Base-by-base conservation (phyloP, 1,140 invertebrate species). In the Pseudomyrmex pallidus region DNA sequence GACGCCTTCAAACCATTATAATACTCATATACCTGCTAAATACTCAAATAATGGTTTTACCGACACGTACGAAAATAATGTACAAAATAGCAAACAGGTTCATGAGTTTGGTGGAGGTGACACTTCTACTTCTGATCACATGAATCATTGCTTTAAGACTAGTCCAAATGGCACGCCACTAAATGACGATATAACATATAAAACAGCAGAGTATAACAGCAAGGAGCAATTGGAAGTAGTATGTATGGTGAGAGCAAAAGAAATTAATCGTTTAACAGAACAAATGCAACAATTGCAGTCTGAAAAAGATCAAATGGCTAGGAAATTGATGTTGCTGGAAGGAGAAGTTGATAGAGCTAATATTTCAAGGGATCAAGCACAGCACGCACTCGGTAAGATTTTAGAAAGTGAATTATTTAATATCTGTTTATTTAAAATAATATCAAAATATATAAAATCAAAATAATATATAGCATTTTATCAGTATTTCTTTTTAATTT, bases 1-100 rank as follows among this genome's bases (percentile, higher is more conserved):
- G 13, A 94, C 93, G 3, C 93, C 93, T n/a, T 77, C 92, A 5
- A 93, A 92, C 91, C 93, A 92, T 85, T 94, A 90, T 52, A 90
- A 90, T 68, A 80, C 20, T 62, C 85, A 90, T 10, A n/a, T 50
- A 48, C 74, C 20, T 46, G 88, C 90, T 74, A 86, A 83, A 73
- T 92, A 91, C 86, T 68, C 84, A 4, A 93, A 91, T 64, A 93
- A 93, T 74, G 91, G 92, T 50, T 92, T 92, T 66, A 90, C 90
- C 13, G 88, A 90, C 48, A 63, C 83, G 9, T 92, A 92, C 77
- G 89, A 91, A 35, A 90, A 93, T 67, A 90, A 91, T 83, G 63
- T 90, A 73, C 85, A 82, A 48, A 52, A 62, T 63, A 90, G 35
- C 35, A 35, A 90, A 25, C 78, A 87, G 15, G 87, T 77, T 63